These are phyloP conservation scores for Drosophila simulans DNA, from an alignment of 1,140 invertebrate genomes.

Conservation along the genomic window DNA sequence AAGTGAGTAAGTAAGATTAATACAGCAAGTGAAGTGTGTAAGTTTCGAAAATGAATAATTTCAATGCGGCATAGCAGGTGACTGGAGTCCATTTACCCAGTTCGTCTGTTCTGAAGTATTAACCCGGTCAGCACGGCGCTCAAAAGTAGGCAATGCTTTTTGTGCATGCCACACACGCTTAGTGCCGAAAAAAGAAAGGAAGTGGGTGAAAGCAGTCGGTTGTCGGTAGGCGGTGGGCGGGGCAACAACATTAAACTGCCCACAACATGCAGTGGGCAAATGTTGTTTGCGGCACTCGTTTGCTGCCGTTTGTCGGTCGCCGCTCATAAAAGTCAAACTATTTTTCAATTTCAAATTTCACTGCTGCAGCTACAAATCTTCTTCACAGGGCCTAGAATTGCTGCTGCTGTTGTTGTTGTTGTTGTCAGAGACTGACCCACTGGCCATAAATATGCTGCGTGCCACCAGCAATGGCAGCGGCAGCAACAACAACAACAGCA, in stretches of 20 bases:
- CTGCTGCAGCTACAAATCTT: slow-evolving; percentile 78
- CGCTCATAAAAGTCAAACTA: slow-evolving; percentile 82
- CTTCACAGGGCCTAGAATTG: slow-evolving; percentile 52
- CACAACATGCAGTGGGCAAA: slow-evolving; percentile 49
- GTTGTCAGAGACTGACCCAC: slow-evolving; percentile 72
- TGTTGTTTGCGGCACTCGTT: slow-evolving; percentile 26
- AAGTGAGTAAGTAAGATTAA: background rate
- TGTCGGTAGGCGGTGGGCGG: background rate
- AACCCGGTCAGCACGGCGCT: slow-evolving; percentile 21
- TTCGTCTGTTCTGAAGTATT: slow-evolving; percentile 55
- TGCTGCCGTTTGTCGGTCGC: slow-evolving; percentile 59
- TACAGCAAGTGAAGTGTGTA: background rate
- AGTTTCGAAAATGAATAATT: no score
- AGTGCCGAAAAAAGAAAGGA: background rate
- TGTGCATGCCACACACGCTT: slow-evolving; percentile 43
- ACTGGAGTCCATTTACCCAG: slow-evolving; percentile 30
- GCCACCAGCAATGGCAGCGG: slow-evolving; percentile 48
- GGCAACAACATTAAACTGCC: slow-evolving; percentile 42
- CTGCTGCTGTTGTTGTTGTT: slow-evolving; percentile 28
- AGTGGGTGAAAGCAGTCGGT: slow-evolving; percentile 3
- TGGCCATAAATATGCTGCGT: slow-evolving; percentile 80
- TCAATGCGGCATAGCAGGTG: slow-evolving; percentile 21
- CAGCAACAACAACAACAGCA: background rate
- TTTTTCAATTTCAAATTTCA: slow-evolving; percentile 83
- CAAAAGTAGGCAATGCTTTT: slow-evolving; percentile 43